Evolutionary conservation across 1,140 invertebrate species (phyloP).

Genomic region (Bathynomus jamesi): DNA sequence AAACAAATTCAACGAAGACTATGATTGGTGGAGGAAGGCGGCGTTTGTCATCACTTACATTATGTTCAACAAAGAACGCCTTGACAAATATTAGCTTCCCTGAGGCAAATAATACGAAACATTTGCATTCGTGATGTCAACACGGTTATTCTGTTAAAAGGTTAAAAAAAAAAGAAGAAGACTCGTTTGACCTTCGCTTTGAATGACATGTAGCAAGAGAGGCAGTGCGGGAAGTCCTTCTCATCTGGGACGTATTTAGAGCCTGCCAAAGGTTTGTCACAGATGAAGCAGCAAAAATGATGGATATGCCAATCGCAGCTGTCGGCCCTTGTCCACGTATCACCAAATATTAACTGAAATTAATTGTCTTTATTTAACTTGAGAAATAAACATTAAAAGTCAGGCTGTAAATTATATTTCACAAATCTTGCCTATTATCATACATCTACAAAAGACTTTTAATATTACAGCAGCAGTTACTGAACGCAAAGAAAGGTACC

Average conservation of each 20-base stretch:
- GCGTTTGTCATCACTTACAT: too few species aligned
- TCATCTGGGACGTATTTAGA: conserved; percentile 66
- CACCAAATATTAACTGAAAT: conserved; percentile 36
- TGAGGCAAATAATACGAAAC: too few species aligned
- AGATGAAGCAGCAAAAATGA: conserved; percentile 80
- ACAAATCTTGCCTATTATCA: not conserved
- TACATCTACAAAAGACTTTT: not conserved
- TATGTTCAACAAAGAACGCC: too few species aligned
- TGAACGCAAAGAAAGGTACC: too few species aligned
- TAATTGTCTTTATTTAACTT: too few species aligned
- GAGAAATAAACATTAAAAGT: not conserved
- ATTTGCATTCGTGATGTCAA: too few species aligned
- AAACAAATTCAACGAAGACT: too few species aligned
- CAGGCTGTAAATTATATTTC: not conserved
- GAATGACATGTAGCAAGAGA: conserved; percentile 60
- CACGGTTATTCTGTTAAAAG: too few species aligned
- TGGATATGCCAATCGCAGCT: conserved; percentile 71
- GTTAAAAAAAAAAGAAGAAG: not conserved
- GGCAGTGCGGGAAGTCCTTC: conserved; percentile 62
- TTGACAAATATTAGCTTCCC: too few species aligned
- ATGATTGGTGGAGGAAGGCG: too few species aligned
- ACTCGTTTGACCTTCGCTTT: conserved; percentile 51
- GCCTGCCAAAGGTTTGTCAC: conserved; percentile 68
- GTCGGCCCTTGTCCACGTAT: conserved; percentile 74
- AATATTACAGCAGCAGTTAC: not conserved